A percentile compares a stretch with the other conserved stretches of the same genome.
phyloP scores from a whole-genome alignment of 2,797 vertebrate genomes.

The Trachurus trachurus region DNA sequence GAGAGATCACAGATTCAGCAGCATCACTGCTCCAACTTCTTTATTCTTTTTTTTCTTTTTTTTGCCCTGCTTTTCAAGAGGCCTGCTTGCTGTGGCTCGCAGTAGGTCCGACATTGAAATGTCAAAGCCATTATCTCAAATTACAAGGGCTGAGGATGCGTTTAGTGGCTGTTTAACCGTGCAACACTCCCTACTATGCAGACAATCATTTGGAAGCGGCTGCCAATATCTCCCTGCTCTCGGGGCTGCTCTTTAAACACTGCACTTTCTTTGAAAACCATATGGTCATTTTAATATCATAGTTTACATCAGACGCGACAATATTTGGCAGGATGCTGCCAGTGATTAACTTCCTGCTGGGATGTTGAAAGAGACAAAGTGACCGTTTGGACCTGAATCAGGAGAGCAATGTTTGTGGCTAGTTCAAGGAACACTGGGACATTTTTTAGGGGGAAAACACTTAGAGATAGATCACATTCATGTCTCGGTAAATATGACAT shows the following conservation, averaged over 20 bases:
- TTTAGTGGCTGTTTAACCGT: slow-evolving; percentile 69
- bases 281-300: slow-evolving; percentile 30
- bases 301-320: slow-evolving; percentile 16
- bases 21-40: slow-evolving; percentile 32
- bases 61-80: slow-evolving; percentile 43
- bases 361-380: too few species aligned
- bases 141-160: slow-evolving; percentile 67
- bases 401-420: not conserved
- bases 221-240: slow-evolving; percentile 47
- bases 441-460: not conserved
- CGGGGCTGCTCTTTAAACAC: slow-evolving; percentile 26
- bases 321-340: slow-evolving; percentile 2
- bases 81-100: slow-evolving; percentile 33
- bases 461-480: not conserved
- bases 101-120: slow-evolving; percentile 71
- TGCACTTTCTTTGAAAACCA: slow-evolving; percentile 23
- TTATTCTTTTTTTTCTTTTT: slow-evolving; percentile 2
- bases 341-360: slow-evolving; percentile 5
- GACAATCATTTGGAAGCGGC: slow-evolving; percentile 46
- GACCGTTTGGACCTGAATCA: not conserved
- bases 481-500: not conserved
- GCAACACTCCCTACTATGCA: slow-evolving; percentile 51
- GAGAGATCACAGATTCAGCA: slow-evolving; percentile 54
- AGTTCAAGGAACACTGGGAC: not conserved
- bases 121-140: slow-evolving; percentile 78